Base-by-base conservation (phyloP, 2,888 invertebrate species). In the Thecophora atra region DNA sequence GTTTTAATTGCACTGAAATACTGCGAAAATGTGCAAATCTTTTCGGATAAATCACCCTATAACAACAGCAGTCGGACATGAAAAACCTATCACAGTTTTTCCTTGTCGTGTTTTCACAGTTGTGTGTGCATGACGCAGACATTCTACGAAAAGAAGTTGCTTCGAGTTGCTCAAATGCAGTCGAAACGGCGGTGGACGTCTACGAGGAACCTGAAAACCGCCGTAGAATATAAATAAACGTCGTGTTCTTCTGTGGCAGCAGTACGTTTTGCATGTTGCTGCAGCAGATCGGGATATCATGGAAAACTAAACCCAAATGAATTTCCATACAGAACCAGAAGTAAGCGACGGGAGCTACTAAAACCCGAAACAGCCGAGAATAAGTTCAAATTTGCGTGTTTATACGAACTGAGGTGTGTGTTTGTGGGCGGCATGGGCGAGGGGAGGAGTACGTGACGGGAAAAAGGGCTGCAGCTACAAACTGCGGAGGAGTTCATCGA, bases 211-310 rank as follows among this genome's bases (percentile, higher is more conserved):
- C 37, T 30, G 62, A 62, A 30, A 42, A 60, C 60, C 11, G 28
- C 28, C 0, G 7, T 3, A 28, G 28, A 8, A 60, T 24, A 67
- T 67, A 67, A 67, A 67, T 54, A 67, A 67, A 67, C 60, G 67
- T 54, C 54, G 28, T 67, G 67, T 56, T 54, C 54, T 56, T 42
- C 21, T 56, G 67, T 56, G 56, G 30, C 67, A 56, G 30, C 11
- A 67, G 56, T 54, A 67, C 67, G 67, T 67, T 67, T 67, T 67
- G 37, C 67, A 67, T 67, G 56, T 67, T 56, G 67, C 17, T 56
- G 67, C 67, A 67, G 56, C 67, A 56, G 54, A 67, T 67, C 56
- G 37, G 30, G 54, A 54, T 54, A 54, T 54, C 15, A 5, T 54
- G 54, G 54, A 54, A 26, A 56, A 56, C 24, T n/a, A 56, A 56